These are phyloP conservation scores for Lasaia peninsularis DNA, from an alignment of 1,140 invertebrate species.

Conservation along the genomic window DNA sequence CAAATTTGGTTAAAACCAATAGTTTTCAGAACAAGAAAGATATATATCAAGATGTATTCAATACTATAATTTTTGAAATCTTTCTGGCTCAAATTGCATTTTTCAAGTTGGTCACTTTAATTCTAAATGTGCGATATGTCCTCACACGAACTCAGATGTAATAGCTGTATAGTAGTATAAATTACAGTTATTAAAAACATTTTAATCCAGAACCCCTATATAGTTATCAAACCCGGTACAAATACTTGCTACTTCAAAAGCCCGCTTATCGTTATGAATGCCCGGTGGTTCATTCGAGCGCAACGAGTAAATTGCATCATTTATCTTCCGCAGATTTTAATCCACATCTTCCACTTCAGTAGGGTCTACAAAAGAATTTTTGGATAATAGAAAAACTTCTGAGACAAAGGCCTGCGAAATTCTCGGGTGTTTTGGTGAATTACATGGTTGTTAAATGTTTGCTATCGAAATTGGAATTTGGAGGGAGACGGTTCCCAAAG, in stretches of 20 bases:
- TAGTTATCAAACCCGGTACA: slow-evolving; percentile 10
- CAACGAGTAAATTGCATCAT: slow-evolving; percentile 12
- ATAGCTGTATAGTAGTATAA: no score
- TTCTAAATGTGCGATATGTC: no score
- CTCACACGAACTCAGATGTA: no score
- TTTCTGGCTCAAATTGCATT: no score
- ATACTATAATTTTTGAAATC: no score
- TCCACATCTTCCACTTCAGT: slow-evolving; percentile 12
- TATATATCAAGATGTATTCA: no score
- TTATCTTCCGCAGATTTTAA: slow-evolving; percentile 12
- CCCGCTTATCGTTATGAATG: slow-evolving; percentile 12
- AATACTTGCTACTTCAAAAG: slow-evolving; percentile 9
- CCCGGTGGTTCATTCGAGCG: slow-evolving; percentile 11
- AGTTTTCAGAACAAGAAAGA: no score
- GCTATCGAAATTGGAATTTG: no score
- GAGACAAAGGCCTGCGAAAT: background rate
- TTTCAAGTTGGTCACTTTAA: no score
- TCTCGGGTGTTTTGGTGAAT: background rate
- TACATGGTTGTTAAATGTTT: no score
- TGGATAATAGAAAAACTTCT: slow-evolving; percentile 8
- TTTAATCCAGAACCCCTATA: slow-evolving; percentile 1
- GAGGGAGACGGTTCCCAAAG: no score
- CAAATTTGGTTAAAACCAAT: no score
- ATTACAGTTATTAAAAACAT: background rate
- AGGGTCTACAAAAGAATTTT: slow-evolving; percentile 10